A percentile compares a stretch with the other conserved stretches of the same genome.
These are phyloP conservation scores for Holcopasites calliopsidis DNA, from an alignment of 1,140 invertebrate genomes.

Conservation along the genomic window DNA sequence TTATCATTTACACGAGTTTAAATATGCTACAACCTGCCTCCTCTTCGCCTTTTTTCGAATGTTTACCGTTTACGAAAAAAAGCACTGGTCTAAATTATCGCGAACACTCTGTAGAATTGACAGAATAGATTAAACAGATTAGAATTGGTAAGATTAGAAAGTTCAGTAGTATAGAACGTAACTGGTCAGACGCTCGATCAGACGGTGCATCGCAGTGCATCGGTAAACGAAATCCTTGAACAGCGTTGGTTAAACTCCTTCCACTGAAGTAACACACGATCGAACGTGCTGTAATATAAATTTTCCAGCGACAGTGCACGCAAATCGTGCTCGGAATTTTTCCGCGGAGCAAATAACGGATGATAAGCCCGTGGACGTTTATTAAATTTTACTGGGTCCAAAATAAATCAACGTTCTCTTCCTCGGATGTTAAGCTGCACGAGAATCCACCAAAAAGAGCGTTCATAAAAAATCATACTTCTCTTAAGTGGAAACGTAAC, in stretches of 20 bases:
- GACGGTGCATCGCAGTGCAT: not conserved
- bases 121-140: too few species aligned
- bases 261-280: constrained; percentile 15
- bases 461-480: too few species aligned
- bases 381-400: constrained; percentile 44
- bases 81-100: not conserved
- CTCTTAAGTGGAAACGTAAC: too few species aligned
- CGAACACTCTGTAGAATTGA: not conserved
- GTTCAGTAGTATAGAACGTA: constrained; percentile 2
- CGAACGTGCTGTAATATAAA: constrained; percentile 36
- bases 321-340: constrained; percentile 55
- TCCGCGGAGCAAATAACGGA: constrained; percentile 45
- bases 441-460: too few species aligned
- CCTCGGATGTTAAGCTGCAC: too few species aligned
- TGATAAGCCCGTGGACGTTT: constrained; percentile 43
- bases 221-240: constrained; percentile 26
- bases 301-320: constrained; percentile 39
- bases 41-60: not conserved
- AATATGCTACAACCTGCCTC: not conserved
- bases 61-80: constrained; percentile 7
- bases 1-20: too few species aligned
- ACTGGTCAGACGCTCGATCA: constrained; percentile 2
- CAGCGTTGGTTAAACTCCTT: not conserved
- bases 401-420: constrained; percentile 22
- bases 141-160: not conserved